Evolutionary conservation across 2,797 vertebrate species (phyloP), one percentile per base, ranked within the genome.

Genomic region (Pseudocheirus occidentalis): DNA sequence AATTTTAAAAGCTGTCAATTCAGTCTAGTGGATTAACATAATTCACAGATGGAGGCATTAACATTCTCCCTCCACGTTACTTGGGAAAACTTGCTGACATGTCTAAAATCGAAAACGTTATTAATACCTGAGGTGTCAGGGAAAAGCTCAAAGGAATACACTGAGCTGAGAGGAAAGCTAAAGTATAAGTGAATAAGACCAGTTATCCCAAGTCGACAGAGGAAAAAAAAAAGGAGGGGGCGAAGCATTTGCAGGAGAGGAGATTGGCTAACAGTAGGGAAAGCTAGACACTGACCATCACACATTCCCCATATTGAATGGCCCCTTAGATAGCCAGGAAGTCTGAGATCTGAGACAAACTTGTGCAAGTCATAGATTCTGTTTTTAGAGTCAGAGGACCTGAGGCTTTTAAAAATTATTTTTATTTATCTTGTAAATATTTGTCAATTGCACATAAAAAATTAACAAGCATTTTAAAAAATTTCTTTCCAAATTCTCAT

Each of bases 1-100:
- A 93, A 55, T 62, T 94, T 96, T 97, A 92, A n/a, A 96, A 27
- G 97, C 97, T 97, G 97, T 96, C 97, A 97, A 0, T 95, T 94
- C 81, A 81, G 89, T 91, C 95, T 56, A 91, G 46, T 91, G 12
- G 95, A 96, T 96, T 97, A 95, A 92, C 90, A 93, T 94, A 97
- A 94, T 96, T 94, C 95, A 96, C 96, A 97, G 95, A 95, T 95
- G 96, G 73, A 91, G 31, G 90, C 89, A 96, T 97, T 97, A 96
- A 95, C 62, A 95, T 97, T 93, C 55, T 2, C 1, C 12, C 81
- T 95, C 95, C 59, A n/a, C 40, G 28, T 91, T 81, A 92, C 95
- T 96, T 95, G 96, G 95, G 6, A 90, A 97, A 97, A 97, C 95
- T 93, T 95, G 92, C 96, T 97, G 98, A 97, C 91, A 18, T 57